Evolutionary conservation across 2,888 invertebrate species (phyloP).

Genomic region (Aplocera efformata): DNA sequence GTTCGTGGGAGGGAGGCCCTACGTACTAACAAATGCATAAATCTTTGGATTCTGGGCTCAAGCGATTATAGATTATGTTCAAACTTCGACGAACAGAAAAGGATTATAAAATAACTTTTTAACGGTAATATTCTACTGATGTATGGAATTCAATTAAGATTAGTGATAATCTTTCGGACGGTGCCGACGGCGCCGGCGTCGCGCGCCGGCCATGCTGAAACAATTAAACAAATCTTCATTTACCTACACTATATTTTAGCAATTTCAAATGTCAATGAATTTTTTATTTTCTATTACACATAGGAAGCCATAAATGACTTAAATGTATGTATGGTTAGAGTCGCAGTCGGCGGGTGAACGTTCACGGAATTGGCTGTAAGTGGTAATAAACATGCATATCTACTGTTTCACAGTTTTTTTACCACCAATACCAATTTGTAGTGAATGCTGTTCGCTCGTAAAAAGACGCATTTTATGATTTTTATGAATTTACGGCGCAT

Average conservation of each 20-base stretch:
- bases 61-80: neutral
- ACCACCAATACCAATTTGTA: conserved; percentile 13
- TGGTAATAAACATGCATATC: conserved; percentile 6
- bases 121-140: conserved; percentile 4
- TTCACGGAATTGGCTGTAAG: conserved; percentile 3
- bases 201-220: neutral
- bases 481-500: conserved; percentile 12
- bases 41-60: conserved; percentile 6
- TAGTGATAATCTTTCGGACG: conserved; percentile 5
- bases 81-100: conserved; percentile 2
- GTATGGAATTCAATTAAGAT: conserved; percentile 13
- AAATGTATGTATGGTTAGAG: no score
- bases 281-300: no score
- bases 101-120: conserved; percentile 7
- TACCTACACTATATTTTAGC: no score
- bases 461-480: conserved; percentile 9
- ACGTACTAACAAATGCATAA: no score
- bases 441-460: conserved; percentile 4
- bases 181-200: neutral
- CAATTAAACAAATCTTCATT: no score
- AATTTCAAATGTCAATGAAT: no score
- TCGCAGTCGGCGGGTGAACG: neutral
- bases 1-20: no score
- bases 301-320: no score
- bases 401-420: conserved; percentile 11